Evolutionary conservation across 1,140 invertebrate species (phyloP), one percentile per base, ranked within the genome.

Genomic region (Drosophila sturtevanti): DNA sequence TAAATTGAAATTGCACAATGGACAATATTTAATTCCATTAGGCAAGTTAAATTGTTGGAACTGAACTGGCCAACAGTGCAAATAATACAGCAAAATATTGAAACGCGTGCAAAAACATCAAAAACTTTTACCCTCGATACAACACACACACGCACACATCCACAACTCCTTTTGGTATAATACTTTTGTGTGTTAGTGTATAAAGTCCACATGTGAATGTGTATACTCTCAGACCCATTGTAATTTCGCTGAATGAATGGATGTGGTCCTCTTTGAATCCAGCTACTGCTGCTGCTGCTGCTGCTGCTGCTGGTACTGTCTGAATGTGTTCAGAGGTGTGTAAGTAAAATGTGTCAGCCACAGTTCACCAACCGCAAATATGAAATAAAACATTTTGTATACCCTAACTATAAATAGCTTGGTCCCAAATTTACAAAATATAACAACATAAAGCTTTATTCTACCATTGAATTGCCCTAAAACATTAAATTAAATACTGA

Each of bases 1-100:
- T 54, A 81, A 77, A 81, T 72, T 77, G 72, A 67, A 68, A 58
- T 37, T 51, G 58, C 67, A 77, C 67, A 81, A 77, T 72, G 78
- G 54, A 77, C 61, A 77, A 77, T 79, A 76, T 79, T 63, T 72
- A 79, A 84, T 84, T 84, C 74, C 80, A 82, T 82, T 84, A 84
- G 76, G 59, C 63, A 66, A 77, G 56, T 72, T 72, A 75, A 82
- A 74, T 55, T 72, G 69, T 54, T 27, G 69, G 56, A 48, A 48
- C 63, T 44, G 9, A 22, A 27, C 48, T 38, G 37, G 35, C 61
- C 41, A 22, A 14, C 14, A 51, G 12, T 18, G 48, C 48, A 41
- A 41, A 35, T 48, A 34, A 34, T 24, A 41, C 34, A 61, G 35
- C 61, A 69, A 65, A 74, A 69, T 81, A 73, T 73, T 65, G 66